Base-by-base conservation (phyloP, 2,888 invertebrate genomes). In the Hirudinaria manillensis region DNA sequence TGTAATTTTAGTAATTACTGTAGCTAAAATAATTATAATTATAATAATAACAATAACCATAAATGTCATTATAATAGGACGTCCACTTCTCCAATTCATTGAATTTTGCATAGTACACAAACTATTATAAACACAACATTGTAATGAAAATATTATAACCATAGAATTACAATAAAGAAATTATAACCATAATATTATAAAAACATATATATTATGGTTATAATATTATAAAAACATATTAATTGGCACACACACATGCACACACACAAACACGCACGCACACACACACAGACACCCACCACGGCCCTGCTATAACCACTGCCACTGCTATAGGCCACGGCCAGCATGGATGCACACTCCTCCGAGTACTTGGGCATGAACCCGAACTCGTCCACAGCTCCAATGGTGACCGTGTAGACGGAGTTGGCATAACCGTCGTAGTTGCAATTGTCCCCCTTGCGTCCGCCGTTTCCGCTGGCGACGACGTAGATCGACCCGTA, bases 391-490 rank as follows among this genome's bases (percentile, higher is more conserved):
- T 85, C 84, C 27, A 86, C 84, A 6, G 86, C 85, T 45, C 85
- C 85, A 67, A 85, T 83, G 6, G 85, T 85, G 7, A 85, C 81
- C n/a, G 85, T 85, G 79, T 83, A 86, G n/a, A 85, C 81, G 19
- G 85, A 85, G 79, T 86, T 86, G 3, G 86, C 86, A 79, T 86
- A 86, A 21, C 86, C 86, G 80, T 86, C 86, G 81, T 82, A 86
- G 80, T 86, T 86, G 80, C 86, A 86, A 80, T 86, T 85, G 79
- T 86, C 86, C n/a, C 80, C 79, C 74, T 80, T 79, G 29, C 78
- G 78, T 21, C 86, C 86, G 36, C 86, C 86, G 76, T 86, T 86
- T 36, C 86, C 86, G 79, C 86, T 85, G 56, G 86, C 86, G 77
- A 86, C 84, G 65, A 86, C 85, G 80, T 83, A 86, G n/a, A 86